phyloP scores from a whole-genome alignment of 2,797 vertebrate genomes.

The Sparus aurata region DNA sequence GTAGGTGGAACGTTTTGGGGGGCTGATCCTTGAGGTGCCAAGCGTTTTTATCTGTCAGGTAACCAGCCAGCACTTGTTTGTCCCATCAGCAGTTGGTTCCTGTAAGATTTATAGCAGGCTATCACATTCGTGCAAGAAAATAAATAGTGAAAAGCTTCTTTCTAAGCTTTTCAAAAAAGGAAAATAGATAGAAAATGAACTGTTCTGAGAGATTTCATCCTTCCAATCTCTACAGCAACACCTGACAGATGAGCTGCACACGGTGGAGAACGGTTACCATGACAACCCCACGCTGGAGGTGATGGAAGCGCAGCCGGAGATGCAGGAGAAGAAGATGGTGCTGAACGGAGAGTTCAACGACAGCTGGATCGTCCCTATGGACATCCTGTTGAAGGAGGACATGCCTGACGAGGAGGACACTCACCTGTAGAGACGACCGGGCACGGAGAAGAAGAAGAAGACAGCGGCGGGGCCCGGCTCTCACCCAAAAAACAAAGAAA shows the following conservation, averaged over 20 bases:
- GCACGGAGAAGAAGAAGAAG: background rate
- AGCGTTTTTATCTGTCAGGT: background rate
- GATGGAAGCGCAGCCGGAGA: conserved; percentile 96
- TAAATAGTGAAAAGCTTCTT: too few species aligned
- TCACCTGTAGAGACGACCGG: conserved; percentile 86
- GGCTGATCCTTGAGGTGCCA: background rate
- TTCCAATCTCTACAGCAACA: conserved; percentile 84
- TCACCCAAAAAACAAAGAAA: background rate
- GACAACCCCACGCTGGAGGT: conserved; percentile 98
- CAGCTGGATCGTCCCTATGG: conserved; percentile 96
- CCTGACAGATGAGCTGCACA: conserved; percentile 96
- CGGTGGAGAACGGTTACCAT: conserved; percentile 97
- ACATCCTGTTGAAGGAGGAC: conserved; percentile 93
- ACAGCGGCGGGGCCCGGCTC: background rate
- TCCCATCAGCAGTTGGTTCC: background rate
- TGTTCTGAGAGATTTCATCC: background rate
- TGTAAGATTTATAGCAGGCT: background rate
- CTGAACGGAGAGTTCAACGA: conserved; percentile 93
- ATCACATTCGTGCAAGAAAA: too few species aligned
- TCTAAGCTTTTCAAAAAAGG: too few species aligned
- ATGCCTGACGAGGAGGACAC: conserved; percentile 95
- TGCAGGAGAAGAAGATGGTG: conserved; percentile 95
- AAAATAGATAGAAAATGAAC: background rate
- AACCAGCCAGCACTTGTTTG: background rate
- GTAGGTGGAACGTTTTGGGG: conserved; percentile 43